Evolutionary conservation across 2,797 vertebrate genomes (phyloP).

Genomic region (Lepilemur septentrionalis): DNA sequence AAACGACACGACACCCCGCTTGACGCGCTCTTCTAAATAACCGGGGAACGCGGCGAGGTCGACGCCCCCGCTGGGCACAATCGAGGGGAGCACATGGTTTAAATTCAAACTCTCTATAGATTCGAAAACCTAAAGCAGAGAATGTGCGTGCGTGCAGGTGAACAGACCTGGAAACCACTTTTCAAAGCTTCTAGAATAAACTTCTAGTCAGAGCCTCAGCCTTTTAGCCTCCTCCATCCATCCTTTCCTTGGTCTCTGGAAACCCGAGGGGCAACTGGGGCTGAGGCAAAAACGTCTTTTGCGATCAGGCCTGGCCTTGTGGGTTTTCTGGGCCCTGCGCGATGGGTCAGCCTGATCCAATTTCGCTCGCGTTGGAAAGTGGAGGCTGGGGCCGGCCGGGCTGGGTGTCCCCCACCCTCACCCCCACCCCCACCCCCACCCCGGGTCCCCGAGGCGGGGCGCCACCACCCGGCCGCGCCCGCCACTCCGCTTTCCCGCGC

Average conservation of each 20-base stretch:
- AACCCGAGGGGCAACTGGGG: background rate
- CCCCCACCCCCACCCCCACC: too few relatives aligned
- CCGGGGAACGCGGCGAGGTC: background rate
- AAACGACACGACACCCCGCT: background rate
- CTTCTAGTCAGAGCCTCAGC: background rate
- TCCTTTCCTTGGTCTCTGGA: background rate
- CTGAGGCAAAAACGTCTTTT: background rate
- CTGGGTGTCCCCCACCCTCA: too few relatives aligned
- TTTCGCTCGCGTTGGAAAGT: background rate
- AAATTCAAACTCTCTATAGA: background rate
- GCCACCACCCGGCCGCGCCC: background rate
- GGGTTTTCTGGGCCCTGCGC: background rate
- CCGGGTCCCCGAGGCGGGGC: background rate
- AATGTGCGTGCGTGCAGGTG: background rate
- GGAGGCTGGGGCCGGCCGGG: background rate
- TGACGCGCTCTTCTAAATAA: background rate
- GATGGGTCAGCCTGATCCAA: rapidly evolving
- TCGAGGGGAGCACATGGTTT: background rate
- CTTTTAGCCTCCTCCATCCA: rapidly evolving
- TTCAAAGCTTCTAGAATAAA: background rate
- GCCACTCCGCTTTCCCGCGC: background rate
- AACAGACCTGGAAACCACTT: background rate
- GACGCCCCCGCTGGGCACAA: background rate
- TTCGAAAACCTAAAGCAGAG: rapidly evolving
- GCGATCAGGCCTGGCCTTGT: background rate